Conservation (phyloP, 2,113 vertebrate species). For the Chloropsis cyanopogon region DNA sequence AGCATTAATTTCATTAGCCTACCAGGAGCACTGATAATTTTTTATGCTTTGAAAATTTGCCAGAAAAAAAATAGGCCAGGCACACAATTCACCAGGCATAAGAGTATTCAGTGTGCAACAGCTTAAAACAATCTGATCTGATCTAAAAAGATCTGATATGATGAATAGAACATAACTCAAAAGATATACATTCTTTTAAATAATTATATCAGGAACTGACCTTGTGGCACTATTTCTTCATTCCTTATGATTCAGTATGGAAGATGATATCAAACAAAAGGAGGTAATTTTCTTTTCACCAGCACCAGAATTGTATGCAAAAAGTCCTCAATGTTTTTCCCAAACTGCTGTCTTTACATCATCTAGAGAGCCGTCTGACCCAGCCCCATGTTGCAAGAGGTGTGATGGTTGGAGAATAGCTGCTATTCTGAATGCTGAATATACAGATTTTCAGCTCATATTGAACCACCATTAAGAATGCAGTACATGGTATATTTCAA, state of each 20-base stretch:
- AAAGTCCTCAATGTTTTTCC: not conserved
- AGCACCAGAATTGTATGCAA: not conserved
- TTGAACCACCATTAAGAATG: not conserved
- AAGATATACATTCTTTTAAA: not conserved
- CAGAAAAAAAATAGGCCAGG: not conserved
- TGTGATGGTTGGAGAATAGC: not conserved
- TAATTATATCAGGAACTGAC: not conserved
- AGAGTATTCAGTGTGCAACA: not conserved
- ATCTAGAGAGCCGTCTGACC: not conserved
- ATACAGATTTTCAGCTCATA: not conserved
- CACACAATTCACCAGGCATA: not conserved
- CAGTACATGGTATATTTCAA: not conserved
- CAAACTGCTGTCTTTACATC: not conserved
- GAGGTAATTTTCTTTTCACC: not conserved
- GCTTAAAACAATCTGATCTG: not conserved
- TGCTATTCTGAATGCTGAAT: not conserved
- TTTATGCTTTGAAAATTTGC: not conserved
- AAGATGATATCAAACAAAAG: not conserved
- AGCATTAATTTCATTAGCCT: conserved; percentile 8
- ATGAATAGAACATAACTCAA: not conserved
- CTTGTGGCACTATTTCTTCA: not conserved
- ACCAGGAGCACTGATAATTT: not conserved
- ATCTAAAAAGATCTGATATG: not conserved
- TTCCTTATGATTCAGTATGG: not conserved
- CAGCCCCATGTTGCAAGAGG: not conserved